A percentile compares a stretch with the other conserved stretches of the same genome.
phyloP scores from a whole-genome alignment of 2,888 invertebrate genomes.

The Sylvicola fuscatus region DNA sequence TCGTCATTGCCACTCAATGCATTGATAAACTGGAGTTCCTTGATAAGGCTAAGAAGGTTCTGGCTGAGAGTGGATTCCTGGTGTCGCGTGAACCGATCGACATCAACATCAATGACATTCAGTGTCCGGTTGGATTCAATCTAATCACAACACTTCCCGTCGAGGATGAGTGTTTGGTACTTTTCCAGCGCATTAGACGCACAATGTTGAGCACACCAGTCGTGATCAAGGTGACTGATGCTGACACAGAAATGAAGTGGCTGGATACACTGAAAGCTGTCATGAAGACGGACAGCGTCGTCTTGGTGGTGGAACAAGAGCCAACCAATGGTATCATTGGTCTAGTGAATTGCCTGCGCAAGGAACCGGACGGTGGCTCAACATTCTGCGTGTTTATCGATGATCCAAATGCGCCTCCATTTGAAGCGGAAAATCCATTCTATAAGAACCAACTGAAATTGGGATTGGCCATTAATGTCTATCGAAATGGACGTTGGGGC shows the following conservation, averaged over 20 bases:
- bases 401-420: slow-evolving; percentile 39
- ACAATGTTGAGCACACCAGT: slow-evolving; percentile 11
- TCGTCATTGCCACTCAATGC: slow-evolving; percentile 15
- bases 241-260: slow-evolving; percentile 17
- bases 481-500: slow-evolving; percentile 46
- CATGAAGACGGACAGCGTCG: slow-evolving; percentile 17
- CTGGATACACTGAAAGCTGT: slow-evolving; percentile 15
- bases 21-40: slow-evolving; percentile 17
- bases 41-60: slow-evolving; percentile 25
- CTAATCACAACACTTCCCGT: slow-evolving; percentile 15
- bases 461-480: slow-evolving; percentile 64
- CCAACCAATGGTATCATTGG: slow-evolving; percentile 64
- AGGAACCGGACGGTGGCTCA: slow-evolving; percentile 52
- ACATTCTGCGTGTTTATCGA: slow-evolving; percentile 41
- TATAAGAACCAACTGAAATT: slow-evolving; percentile 44
- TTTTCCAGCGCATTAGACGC: slow-evolving; percentile 15
- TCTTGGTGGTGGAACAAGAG: slow-evolving; percentile 46
- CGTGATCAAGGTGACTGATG: slow-evolving; percentile 14
- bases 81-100: slow-evolving; percentile 35
- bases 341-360: slow-evolving; percentile 68
- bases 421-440: slow-evolving; percentile 39
- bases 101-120: slow-evolving; percentile 22
- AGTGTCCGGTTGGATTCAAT: slow-evolving; percentile 14
- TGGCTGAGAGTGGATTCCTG: slow-evolving; percentile 37
- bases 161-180: slow-evolving; percentile 15